Evolutionary conservation across 2,113 vertebrate genomes (phyloP).

Genomic region (Oncorhynchus gorbuscha): DNA sequence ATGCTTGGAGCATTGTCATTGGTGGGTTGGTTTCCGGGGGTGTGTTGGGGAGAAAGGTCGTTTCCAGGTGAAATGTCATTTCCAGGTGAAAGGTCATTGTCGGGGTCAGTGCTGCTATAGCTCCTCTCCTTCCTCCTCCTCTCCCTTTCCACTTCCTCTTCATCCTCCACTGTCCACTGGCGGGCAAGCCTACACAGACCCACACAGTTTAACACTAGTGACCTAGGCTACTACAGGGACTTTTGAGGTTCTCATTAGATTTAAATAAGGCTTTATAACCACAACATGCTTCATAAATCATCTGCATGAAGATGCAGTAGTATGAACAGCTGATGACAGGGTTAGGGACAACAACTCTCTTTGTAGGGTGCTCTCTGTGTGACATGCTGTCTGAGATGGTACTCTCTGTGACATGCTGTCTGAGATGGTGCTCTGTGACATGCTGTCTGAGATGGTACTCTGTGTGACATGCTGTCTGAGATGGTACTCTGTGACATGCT

Average conservation of each 20-base stretch:
- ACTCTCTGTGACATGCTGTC: too few species aligned
- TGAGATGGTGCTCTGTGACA: too few species aligned
- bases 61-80: too few species aligned
- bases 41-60: not conserved
- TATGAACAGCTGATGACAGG: too few species aligned
- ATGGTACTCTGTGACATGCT: too few species aligned
- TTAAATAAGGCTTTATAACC: not conserved
- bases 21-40: not conserved
- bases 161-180: conserved; percentile 87
- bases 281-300: too few species aligned
- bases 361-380: too few species aligned
- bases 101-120: conserved; percentile 56
- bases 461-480: too few species aligned
- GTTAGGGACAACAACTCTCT: too few species aligned
- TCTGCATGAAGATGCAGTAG: too few species aligned
- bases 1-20: not conserved
- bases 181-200: conserved; percentile 76
- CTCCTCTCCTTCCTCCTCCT: conserved; percentile 78
- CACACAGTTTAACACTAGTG: not conserved
- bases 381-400: too few species aligned
- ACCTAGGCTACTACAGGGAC: not conserved
- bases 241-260: not conserved
- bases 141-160: conserved; percentile 88
- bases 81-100: conserved; percentile 36
- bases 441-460: too few species aligned